These are phyloP conservation scores for Euspilapteryx auroguttella DNA, from an alignment of 2,888 invertebrate species.

Conservation along the genomic window DNA sequence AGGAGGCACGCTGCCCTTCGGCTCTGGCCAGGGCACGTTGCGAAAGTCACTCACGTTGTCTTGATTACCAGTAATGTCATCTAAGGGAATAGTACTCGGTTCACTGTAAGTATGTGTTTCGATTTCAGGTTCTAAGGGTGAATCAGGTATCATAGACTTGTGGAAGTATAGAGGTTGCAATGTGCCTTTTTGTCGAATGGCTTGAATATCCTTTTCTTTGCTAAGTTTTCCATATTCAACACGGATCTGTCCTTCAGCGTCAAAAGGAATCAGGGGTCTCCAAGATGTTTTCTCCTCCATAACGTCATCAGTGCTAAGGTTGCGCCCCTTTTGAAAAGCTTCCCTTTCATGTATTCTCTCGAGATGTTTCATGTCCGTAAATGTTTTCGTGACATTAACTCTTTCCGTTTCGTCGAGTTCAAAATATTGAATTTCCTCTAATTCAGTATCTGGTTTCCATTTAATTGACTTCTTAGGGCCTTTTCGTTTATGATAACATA, in stretches of 20 bases:
- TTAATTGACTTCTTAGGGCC: conserved; percentile 79
- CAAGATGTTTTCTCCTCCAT: conserved; percentile 84
- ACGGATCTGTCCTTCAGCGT: conserved; percentile 66
- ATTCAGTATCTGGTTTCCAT: conserved; percentile 78
- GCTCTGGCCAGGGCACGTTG: conserved; percentile 81
- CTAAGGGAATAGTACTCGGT: conserved; percentile 82
- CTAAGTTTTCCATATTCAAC: conserved; percentile 77
- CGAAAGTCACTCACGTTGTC: conserved; percentile 80
- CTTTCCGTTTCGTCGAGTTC: conserved; percentile 95
- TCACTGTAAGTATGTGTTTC: conserved; percentile 78
- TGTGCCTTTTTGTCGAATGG: conserved; percentile 82
- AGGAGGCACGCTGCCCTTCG: conserved; percentile 66
- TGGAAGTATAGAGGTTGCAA: conserved; percentile 82
- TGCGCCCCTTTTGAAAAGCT: conserved; percentile 76
- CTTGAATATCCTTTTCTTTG: conserved; percentile 84
- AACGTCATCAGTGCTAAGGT: conserved; percentile 73
- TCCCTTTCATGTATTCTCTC: conserved; percentile 86
- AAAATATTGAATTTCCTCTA: conserved; percentile 86
- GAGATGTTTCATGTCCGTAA: conserved; percentile 89
- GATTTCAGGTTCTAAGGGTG: conserved; percentile 82
- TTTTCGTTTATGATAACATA: conserved; percentile 73
- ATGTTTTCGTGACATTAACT: conserved; percentile 90
- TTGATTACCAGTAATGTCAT: conserved; percentile 83
- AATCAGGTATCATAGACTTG: conserved; percentile 82
- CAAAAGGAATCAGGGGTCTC: conserved; percentile 71